Conservation (phyloP, 1,140 invertebrate species). For the Orchesella cincta region DNA sequence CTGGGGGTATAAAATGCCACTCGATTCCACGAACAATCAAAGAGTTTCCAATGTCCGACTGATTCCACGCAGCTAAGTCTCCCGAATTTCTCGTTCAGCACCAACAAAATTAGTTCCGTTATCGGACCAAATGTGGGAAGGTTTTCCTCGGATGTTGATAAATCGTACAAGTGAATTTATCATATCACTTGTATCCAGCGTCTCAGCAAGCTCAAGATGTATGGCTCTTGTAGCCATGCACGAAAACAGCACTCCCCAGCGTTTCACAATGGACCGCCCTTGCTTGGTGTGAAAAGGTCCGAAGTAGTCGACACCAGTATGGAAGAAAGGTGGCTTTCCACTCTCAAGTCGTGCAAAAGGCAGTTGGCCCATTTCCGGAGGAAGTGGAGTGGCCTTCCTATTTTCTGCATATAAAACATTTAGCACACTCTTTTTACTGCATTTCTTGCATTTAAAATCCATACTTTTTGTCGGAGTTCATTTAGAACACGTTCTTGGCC, state of each 20-base stretch:
- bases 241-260: conserved; percentile 52
- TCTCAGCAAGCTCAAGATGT: conserved; percentile 51
- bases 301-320: conserved; percentile 50
- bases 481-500: conserved; percentile 17
- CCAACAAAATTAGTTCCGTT: conserved; percentile 53
- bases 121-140: conserved; percentile 49
- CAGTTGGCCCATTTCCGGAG: conserved; percentile 47
- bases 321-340: conserved; percentile 32
- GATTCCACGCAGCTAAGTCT: conserved; percentile 21
- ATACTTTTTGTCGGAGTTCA: conserved; percentile 41
- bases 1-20: conserved; percentile 24
- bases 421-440: conserved; percentile 2
- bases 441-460: conserved; percentile 37
- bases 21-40: not conserved
- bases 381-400: conserved; percentile 1
- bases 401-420: conserved; percentile 40
- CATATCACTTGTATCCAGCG: conserved; percentile 46
- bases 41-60: not conserved
- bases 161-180: conserved; percentile 51
- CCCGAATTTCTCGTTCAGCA: conserved; percentile 40
- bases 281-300: conserved; percentile 46
- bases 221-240: conserved; percentile 51
- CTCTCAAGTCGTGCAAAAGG: conserved; percentile 33
- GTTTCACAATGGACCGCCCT: conserved; percentile 43
- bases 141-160: conserved; percentile 48